Conservation (phyloP, 2,113 vertebrate genomes). For the Pseudopipra pipra region DNA sequence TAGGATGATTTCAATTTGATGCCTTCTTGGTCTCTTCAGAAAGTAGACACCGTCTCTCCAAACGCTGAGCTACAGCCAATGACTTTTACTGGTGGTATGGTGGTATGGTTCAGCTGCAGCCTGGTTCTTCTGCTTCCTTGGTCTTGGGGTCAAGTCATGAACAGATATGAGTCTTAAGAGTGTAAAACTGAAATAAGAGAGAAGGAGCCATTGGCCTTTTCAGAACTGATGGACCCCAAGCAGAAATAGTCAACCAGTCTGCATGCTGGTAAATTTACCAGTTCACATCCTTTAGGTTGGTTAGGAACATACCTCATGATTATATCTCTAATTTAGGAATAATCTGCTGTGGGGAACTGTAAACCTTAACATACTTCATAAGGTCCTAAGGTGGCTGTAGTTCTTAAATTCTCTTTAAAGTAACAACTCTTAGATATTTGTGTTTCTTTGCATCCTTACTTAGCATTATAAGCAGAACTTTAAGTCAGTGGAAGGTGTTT, state of each 20-base stretch:
- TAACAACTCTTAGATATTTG: background rate
- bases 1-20: background rate
- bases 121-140: background rate
- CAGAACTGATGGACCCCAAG: background rate
- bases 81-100: background rate
- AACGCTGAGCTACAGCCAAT: background rate
- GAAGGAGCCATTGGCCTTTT: background rate
- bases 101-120: background rate
- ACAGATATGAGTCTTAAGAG: background rate
- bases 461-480: background rate
- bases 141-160: background rate
- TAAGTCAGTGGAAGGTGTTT: background rate
- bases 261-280: background rate
- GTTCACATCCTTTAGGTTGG: rapidly evolving
- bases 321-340: background rate
- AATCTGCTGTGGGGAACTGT: background rate
- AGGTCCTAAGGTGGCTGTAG: background rate
- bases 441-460: background rate
- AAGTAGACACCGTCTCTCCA: background rate
- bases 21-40: background rate
- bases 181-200: background rate
- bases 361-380: background rate
- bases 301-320: background rate
- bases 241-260: background rate
- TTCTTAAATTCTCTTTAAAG: background rate